phyloP scores from a whole-genome alignment of 2,888 invertebrate species.

The Agriopis marginaria region DNA sequence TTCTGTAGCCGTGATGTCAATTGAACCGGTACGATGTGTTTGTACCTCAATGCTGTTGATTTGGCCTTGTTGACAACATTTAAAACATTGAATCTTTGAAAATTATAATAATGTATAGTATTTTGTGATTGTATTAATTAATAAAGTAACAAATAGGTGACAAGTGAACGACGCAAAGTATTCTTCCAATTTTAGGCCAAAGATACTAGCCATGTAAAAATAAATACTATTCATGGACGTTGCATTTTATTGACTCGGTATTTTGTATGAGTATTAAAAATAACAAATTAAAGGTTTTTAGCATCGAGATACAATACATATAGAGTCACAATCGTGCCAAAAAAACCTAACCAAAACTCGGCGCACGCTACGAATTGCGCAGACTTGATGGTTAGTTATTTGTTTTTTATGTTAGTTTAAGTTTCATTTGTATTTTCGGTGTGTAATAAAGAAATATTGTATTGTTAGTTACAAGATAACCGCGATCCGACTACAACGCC shows the following conservation, averaged over 20 bases:
- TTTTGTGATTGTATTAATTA: constrained; percentile 61
- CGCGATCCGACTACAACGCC: too few species aligned
- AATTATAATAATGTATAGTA: constrained; percentile 44
- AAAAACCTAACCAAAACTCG: too few species aligned
- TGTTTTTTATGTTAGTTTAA: too few species aligned
- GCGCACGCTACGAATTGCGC: too few species aligned
- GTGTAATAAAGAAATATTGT: too few species aligned
- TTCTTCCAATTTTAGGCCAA: constrained; percentile 84
- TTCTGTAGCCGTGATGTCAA: background rate
- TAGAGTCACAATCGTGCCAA: too few species aligned
- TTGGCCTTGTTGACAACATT: constrained; percentile 33
- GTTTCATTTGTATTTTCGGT: too few species aligned
- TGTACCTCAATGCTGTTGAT: background rate
- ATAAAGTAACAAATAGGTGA: constrained; percentile 33
- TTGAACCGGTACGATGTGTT: background rate
- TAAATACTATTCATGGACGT: constrained; percentile 72
- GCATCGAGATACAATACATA: too few species aligned
- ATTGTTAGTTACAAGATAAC: too few species aligned
- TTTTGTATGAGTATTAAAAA: constrained; percentile 2
- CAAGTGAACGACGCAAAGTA: constrained; percentile 59
- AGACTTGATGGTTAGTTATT: too few species aligned
- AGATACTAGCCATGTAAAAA: constrained; percentile 76
- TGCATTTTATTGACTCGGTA: constrained; percentile 47
- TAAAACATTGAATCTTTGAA: constrained; percentile 18
- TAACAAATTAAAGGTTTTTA: too few species aligned